Base-by-base conservation (phyloP, 2,888 invertebrate species). In the Xiphydria camelus region DNA sequence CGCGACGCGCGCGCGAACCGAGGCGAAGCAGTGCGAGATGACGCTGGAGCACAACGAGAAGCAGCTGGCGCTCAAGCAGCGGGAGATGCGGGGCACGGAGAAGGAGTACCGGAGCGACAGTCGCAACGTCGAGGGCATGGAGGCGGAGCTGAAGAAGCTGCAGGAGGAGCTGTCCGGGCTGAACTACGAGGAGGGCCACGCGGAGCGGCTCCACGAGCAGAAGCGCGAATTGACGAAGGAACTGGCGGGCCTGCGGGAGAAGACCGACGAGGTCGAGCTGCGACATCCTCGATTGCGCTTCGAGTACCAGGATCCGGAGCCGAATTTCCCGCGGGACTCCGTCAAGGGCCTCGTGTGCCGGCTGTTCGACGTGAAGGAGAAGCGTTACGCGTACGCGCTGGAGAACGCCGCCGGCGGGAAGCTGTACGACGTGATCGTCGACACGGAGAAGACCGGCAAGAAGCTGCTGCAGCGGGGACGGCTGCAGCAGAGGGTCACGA, bases 371-470 rank as follows among this genome's bases (percentile, higher is more conserved):
- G 83, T 95, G 0, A 82, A 79, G 42, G 88, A 95, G 69, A 79
- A 81, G 2, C 75, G 74, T 17, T 82, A 85, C 66, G 86, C 86
- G 40, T 83, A 86, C 33, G 96, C 96, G 2, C 74, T 97, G 42
- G 93, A 94, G 73, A 86, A 88, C 12, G 87, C 88, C 5, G 93
- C 91, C 10, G 94, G 94, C 4, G 90, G 88, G 48, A 84, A 95
- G 92, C 74, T 97, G 18, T 93, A 88, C 77, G 91, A 94, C 78
- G 88, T 96, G 46, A 87, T 97, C 36, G 92, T 94, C 22, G 92
- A 95, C 68, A 88, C 86, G 32, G 94, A 94, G 67, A 78, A 80
- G 40, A 91, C 92, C 0, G 88, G 90, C 62, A 94, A 93, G 75
- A 82, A 87, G 69, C 79, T 99, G 51, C 80, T 99, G 43, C 84